Evolutionary conservation across 2,888 invertebrate genomes (phyloP).

Genomic region (Oeneis ivallda): DNA sequence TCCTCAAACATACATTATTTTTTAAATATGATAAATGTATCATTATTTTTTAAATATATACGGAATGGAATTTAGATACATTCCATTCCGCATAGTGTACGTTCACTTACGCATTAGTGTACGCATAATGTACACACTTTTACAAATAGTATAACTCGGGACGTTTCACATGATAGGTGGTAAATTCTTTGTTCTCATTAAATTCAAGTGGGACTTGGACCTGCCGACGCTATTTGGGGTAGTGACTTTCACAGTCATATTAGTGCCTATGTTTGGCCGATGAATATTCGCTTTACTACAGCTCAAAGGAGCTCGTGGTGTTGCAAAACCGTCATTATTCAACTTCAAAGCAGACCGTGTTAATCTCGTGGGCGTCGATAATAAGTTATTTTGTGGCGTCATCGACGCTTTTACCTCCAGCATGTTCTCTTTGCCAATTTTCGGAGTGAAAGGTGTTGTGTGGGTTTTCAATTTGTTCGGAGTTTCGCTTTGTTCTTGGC

Average conservation of each 20-base stretch:
- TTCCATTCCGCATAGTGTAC: not conserved
- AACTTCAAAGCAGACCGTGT: conserved; percentile 68
- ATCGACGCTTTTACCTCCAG: conserved; percentile 49
- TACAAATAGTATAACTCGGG: not conserved
- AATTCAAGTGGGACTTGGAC: conserved; percentile 69
- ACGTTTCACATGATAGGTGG: conserved; percentile 63
- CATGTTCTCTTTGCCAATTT: conserved; percentile 68
- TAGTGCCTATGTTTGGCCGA: conserved; percentile 57
- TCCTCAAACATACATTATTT: no score
- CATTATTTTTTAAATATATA: no score
- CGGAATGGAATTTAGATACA: no score
- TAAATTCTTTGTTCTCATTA: conserved; percentile 63
- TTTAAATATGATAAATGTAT: no score
- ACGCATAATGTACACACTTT: no score
- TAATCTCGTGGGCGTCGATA: conserved; percentile 64
- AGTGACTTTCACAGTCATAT: conserved; percentile 56
- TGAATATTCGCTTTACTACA: conserved; percentile 62
- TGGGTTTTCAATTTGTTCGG: conserved; percentile 60
- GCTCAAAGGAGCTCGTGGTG: conserved; percentile 69
- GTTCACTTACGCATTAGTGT: no score
- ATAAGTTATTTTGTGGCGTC: conserved; percentile 61
- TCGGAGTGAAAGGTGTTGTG: conserved; percentile 64
- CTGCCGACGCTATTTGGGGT: conserved; percentile 62
- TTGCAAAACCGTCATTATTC: conserved; percentile 67
- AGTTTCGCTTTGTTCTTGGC: conserved; percentile 48